Conservation (phyloP, 2,797 vertebrate genomes). For the Cryptoprocta ferox region DNA sequence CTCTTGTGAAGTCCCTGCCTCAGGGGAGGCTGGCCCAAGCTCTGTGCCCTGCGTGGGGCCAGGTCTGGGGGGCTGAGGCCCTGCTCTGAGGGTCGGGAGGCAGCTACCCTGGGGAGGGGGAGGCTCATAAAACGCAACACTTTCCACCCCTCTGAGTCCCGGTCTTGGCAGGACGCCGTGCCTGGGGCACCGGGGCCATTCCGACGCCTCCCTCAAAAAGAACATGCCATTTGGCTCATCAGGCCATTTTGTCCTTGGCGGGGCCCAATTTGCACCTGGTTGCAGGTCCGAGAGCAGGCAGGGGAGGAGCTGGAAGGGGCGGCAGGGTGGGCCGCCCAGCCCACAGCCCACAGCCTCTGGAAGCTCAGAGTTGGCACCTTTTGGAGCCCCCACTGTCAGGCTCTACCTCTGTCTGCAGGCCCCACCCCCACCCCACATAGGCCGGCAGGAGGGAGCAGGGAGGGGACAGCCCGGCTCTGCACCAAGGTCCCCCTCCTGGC, state of each 20-base stretch:
- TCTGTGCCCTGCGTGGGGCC: background rate
- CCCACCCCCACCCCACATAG: background rate
- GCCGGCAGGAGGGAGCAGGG: background rate
- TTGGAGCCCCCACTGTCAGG: background rate
- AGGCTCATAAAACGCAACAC: background rate
- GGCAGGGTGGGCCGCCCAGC: background rate
- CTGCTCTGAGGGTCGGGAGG: background rate
- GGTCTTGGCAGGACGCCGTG: background rate
- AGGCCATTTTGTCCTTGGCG: conserved; percentile 64
- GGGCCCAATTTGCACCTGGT: conserved; percentile 65
- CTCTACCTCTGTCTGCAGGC: background rate
- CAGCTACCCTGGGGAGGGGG: too few species aligned
- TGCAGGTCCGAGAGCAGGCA: background rate
- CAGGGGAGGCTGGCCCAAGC: background rate
- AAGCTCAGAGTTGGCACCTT: conserved; percentile 24
- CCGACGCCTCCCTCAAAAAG: background rate
- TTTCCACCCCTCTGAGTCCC: background rate
- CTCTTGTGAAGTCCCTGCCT: background rate
- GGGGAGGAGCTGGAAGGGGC: background rate
- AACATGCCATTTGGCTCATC: conserved; percentile 68
- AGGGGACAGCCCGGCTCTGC: background rate
- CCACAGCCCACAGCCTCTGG: fast-evolving
- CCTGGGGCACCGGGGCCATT: background rate
- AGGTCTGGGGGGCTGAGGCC: background rate
- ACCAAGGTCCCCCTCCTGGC: fast-evolving